Evolutionary conservation across 2,888 invertebrate genomes (phyloP).

Genomic region (Minunthozetes semirufus): DNA sequence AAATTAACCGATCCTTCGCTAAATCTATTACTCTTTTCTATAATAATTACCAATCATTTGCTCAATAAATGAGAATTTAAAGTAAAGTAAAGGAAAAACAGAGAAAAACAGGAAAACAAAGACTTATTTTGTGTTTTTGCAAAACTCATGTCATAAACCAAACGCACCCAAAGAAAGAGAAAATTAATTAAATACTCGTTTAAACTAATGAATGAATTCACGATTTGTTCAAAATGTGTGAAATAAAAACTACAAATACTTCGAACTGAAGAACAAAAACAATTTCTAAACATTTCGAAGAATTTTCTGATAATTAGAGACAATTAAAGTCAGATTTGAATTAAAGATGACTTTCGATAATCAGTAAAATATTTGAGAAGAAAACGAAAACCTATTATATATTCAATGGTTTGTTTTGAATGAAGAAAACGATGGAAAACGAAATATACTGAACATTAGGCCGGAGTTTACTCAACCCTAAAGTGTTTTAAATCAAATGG

Average conservation of each 20-base stretch:
- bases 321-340: no score
- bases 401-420: not conserved
- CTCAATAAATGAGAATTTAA: not conserved
- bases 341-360: not conserved
- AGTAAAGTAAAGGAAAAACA: not conserved
- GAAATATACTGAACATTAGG: no score
- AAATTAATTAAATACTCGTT: no score
- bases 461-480: no score
- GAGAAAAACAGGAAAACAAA: not conserved
- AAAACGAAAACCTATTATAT: not conserved
- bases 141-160: no score
- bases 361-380: not conserved
- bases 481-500: not conserved
- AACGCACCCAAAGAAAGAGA: no score
- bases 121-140: not conserved
- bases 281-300: no score
- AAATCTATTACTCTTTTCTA: constrained; percentile 3
- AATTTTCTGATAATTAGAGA: no score
- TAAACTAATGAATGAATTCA: not conserved
- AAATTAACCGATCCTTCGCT: constrained; percentile 5
- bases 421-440: not conserved
- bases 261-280: no score
- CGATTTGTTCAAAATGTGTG: not conserved
- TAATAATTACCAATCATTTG: not conserved
- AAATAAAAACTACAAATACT: no score